Evolutionary conservation across 2,113 vertebrate genomes (phyloP), one percentile per base, ranked within the genome.

Genomic region (Callionymus lyra): DNA sequence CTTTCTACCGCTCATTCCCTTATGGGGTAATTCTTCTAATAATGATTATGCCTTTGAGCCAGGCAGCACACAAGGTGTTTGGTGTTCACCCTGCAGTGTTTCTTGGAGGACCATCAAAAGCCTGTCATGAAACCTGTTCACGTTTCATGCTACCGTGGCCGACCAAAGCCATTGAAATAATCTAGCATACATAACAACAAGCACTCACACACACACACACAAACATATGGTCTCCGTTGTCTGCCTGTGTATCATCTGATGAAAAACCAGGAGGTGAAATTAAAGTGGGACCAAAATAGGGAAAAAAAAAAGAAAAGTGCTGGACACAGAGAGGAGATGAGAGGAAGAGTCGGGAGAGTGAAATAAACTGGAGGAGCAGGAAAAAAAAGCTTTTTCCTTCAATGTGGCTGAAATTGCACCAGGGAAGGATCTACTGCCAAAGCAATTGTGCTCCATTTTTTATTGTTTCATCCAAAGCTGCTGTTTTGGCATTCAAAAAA

Each of bases 161-260:
- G 45, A 33, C 47, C 43, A 53, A 63, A 39, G 13, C n/a, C n/a
- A n/a, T n/a, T n/a, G n/a, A n/a, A n/a, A n/a, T n/a, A n/a, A n/a
- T n/a, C n/a, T n/a, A n/a, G n/a, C 49, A 38, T 45, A 59, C 41
- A 57, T 38, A 68, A 65, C 66, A 62, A 65, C 56, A 62, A 47
- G 65, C 72, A 56, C 54, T 43, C 45, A 57, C 56, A 10, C 31
- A 48, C 56, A 62, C 57, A 65, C 53, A 47, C 35, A 51, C 46
- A 49, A 43, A 5, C 71, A 75, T 65, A 79, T 63, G 51, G 60
- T 49, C 46, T 68, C 54, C 68, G 62, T 46, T 56, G 59, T 53
- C 65, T 49, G 53, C 32, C 48, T 53, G 40, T 55, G 53, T 56
- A 65, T 64, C 35, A 16, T 14, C 62, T 60, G 57, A 63, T 69